Evolutionary conservation across 2,797 vertebrate genomes (phyloP), one percentile per base, ranked within the genome.

Genomic region (Phoeniculus purpureus): DNA sequence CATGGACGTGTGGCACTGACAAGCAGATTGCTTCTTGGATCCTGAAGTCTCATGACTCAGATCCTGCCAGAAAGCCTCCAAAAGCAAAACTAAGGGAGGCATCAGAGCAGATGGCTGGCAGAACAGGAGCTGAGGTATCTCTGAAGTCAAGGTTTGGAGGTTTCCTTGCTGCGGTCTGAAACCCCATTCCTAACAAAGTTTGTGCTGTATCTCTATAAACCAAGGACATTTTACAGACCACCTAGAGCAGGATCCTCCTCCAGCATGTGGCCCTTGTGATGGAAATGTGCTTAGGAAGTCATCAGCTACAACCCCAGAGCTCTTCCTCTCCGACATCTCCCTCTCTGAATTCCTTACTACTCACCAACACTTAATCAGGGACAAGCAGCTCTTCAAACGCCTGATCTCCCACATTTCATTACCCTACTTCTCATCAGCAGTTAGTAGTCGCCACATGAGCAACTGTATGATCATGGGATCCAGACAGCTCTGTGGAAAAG

Each of bases 1-100:
- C 64, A 56, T 0, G 0, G 52, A 86, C 32, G 8, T 0, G 1
- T 32, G 37, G 48, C 48, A 78, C 16, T 32, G 13, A 62, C 37
- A 17, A 16, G 9, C 1, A 17, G 27, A 45, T 65, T 86, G 62
- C 68, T 73, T 59, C 74, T 32, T 29, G 72, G 29, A 32, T 48
- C 23, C n/a, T 72, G 25, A 72, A 58, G 55, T 12, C 17, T 23
- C 54, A 17, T 29, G 59, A 73, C 37, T 37, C 37, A 43, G 73
- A 45, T 26, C 48, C 16, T 62, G 55, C 29, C 66, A 58, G 62
- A 74, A 71, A 82, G 32, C n/a, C 66, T 80, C 9, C 17, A 60
- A 52, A 29, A 80, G 16, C 29, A 87, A 87, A 82, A 45, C 27
- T 56, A 23, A 65, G 7, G 51, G 55, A 92, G 17, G 19, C 2